Evolutionary conservation across 1,140 invertebrate species (phyloP).

Genomic region (Sinonovacula constricta): DNA sequence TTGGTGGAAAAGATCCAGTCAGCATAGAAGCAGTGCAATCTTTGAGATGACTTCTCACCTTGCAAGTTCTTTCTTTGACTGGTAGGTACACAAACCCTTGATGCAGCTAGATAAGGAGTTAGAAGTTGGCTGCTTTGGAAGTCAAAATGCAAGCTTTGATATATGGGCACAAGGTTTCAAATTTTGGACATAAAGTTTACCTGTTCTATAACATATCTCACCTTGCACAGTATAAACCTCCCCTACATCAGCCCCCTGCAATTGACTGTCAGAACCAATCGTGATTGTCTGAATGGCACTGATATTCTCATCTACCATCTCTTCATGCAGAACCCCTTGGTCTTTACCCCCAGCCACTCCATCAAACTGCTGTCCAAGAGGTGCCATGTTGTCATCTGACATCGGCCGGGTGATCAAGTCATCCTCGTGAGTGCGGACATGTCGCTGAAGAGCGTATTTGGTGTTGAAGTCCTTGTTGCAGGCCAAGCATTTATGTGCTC

Average conservation of each 20-base stretch:
- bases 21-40: no score
- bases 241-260: neutral
- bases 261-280: conserved; percentile 19
- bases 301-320: conserved; percentile 15
- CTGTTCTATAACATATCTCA: no score
- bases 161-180: no score
- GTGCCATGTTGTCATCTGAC: neutral
- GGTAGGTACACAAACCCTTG: no score
- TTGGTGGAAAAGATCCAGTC: no score
- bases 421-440: conserved; percentile 74
- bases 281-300: conserved; percentile 25
- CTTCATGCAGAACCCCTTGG: neutral
- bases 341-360: no score
- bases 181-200: no score
- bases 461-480: conserved; percentile 79
- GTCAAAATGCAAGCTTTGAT: no score
- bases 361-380: neutral
- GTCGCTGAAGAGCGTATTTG: conserved; percentile 77
- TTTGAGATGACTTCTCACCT: no score
- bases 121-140: no score
- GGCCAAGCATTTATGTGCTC: conserved; percentile 70
- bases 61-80: no score
- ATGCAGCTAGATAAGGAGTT: no score
- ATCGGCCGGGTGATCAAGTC: neutral
- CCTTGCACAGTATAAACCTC: neutral